These are phyloP conservation scores for Peromyscus attwateri DNA, from an alignment of 2,797 vertebrate genomes.

Conservation along the genomic window DNA sequence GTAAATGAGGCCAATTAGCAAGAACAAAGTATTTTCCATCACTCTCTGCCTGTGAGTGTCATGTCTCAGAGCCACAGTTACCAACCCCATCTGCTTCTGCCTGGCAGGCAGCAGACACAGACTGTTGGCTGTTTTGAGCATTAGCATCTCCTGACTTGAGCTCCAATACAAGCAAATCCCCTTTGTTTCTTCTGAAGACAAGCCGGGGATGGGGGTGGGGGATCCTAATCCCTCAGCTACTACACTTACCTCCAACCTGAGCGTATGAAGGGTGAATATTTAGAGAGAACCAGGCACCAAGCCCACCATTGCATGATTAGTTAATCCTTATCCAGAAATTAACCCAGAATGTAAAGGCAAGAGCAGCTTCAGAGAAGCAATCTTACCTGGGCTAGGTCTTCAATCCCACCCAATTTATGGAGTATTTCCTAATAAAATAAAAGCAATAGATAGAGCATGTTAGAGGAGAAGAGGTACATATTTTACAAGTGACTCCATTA, in stretches of 20 bases:
- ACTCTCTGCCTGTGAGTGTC: neutral
- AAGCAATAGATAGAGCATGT: neutral
- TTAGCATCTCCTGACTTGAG: neutral
- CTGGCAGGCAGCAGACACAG: neutral
- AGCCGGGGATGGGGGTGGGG: neutral
- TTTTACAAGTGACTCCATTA: neutral
- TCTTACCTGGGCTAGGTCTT: constrained; percentile 91
- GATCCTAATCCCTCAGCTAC: neutral
- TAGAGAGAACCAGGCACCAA: neutral
- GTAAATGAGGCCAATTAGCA: constrained; percentile 34
- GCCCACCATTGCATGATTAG: neutral
- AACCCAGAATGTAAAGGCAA: constrained; percentile 8
- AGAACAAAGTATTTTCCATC: neutral
- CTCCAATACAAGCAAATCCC: neutral
- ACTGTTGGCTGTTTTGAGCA: neutral
- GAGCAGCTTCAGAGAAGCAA: neutral
- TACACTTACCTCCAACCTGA: neutral
- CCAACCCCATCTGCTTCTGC: neutral
- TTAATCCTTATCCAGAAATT: neutral
- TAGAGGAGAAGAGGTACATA: neutral
- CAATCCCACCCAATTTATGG: constrained; percentile 90
- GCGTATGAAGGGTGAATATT: no score
- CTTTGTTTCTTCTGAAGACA: neutral
- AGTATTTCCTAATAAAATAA: constrained; percentile 90
- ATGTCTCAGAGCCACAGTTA: neutral